Base-by-base conservation (phyloP, 2,113 vertebrate species). In the Orycteropus afer region DNA sequence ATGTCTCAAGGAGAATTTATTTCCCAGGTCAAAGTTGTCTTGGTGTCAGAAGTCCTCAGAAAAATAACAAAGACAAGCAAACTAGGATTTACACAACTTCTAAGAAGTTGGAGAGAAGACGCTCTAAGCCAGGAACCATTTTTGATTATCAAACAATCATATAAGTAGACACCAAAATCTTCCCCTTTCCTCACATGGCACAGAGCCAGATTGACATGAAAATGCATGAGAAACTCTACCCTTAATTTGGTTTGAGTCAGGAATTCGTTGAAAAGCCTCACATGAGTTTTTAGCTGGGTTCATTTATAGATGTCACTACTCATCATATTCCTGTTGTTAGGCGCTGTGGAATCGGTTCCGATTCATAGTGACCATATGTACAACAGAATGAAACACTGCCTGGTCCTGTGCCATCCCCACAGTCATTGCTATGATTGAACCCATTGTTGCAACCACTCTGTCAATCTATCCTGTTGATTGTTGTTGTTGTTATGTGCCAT, bases 71-170 rank as follows among this genome's bases (percentile, higher is more conserved):
- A 91, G 34, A 5, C 5, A 40, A 15, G 69, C 49, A 79, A 86
- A 92, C 59, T 45, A 86, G 57, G 69, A 93, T 71, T 80, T 47
- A 32, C 17, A 71, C 59, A 81, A 80, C 86, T 45, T 93, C 78
- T 80, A 86, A 86, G 73, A 77, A 71, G 74, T 59, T 73, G 57
- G n/a, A 91, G 59, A 93, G 89, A 82, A 87, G 71, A 81, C 47
- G 22, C 73, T 49, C 42, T 12, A 74, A 93, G 76, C 37, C 51
- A 89, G 3, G 18, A 17, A 40, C 25, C 49, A 90, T 78, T 40
- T n/a, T 85, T 61, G 86, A 84, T 81, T 45, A 82, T 0, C 32
- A 34, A 86, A 53, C 4, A 55, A 32, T 61, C 59, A 73, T 27
- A 3, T 74, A 45, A 79, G 37, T 51, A 49, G 91, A 89, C 4